These are phyloP conservation scores for Gymnorhina tibicen DNA, from an alignment of 2,113 vertebrate genomes.

Conservation along the genomic window DNA sequence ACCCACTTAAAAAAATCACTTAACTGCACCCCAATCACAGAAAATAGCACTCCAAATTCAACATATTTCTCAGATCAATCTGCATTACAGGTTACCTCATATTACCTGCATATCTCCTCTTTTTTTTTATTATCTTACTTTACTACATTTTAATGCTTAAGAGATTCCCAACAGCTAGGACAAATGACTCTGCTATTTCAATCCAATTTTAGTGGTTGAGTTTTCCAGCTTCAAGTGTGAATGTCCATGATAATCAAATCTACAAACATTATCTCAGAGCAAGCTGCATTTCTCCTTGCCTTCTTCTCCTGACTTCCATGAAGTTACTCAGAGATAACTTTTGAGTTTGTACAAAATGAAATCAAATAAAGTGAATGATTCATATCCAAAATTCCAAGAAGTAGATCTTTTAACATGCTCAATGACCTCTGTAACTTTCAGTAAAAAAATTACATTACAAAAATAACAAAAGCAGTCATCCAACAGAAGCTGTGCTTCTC, in stretches of 20 bases:
- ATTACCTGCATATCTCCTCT: neutral
- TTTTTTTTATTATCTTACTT: neutral
- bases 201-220: neutral
- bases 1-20: neutral
- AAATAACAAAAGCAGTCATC: neutral
- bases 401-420: neutral
- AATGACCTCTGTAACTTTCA: neutral
- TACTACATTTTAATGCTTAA: conserved; percentile 7
- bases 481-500: neutral
- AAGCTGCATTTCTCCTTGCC: neutral
- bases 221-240: conserved; percentile 7
- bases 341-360: neutral
- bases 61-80: neutral
- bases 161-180: conserved; percentile 19
- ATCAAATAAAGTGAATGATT: neutral
- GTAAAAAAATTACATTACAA: neutral
- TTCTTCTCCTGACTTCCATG: neutral
- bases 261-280: conserved; percentile 7
- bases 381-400: neutral
- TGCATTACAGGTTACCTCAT: neutral
- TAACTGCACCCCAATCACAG: neutral
- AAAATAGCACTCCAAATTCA: neutral
- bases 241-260: conserved; percentile 26
- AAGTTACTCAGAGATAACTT: neutral
- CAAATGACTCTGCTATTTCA: conserved; percentile 28